Conservation (phyloP, 2,888 invertebrate species). For the Philereme transversata region DNA sequence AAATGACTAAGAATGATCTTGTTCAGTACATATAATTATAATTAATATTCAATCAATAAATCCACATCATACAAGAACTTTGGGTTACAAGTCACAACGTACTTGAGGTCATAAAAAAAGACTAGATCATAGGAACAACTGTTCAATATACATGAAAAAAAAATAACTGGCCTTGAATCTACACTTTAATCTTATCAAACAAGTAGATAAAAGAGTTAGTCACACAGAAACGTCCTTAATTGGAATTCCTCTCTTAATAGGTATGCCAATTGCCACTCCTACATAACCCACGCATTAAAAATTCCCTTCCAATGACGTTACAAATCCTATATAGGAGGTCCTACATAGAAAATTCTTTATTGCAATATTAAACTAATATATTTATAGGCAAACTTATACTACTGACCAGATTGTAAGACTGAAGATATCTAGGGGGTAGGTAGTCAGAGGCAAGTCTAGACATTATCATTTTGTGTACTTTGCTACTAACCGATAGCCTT, state of each 20-base stretch:
- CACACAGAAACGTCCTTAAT: constrained; percentile 7
- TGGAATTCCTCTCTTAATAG: constrained; percentile 7
- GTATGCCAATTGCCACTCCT: constrained; percentile 14
- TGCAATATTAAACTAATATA: no score
- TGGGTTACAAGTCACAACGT: no score
- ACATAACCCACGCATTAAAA: neutral
- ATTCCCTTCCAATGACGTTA: neutral
- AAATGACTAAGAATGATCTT: neutral
- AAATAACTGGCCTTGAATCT: constrained; percentile 3
- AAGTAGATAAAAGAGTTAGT: neutral
- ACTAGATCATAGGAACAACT: neutral
- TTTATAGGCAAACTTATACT: no score
- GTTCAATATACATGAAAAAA: constrained; percentile 17
- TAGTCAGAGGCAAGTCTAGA: no score
- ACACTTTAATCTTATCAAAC: constrained; percentile 3
- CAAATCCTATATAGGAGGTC: no score
- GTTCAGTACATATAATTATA: constrained; percentile 1
- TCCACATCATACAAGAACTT: constrained; percentile 4
- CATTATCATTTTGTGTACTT: no score
- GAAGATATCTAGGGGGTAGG: no score
- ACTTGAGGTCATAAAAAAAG: no score
- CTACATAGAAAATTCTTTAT: no score
- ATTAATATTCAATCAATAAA: constrained; percentile 17
- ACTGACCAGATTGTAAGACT: no score
- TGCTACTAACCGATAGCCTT: no score